phyloP scores from a whole-genome alignment of 2,113 vertebrate genomes.

The Leucoraja erinaceus region DNA sequence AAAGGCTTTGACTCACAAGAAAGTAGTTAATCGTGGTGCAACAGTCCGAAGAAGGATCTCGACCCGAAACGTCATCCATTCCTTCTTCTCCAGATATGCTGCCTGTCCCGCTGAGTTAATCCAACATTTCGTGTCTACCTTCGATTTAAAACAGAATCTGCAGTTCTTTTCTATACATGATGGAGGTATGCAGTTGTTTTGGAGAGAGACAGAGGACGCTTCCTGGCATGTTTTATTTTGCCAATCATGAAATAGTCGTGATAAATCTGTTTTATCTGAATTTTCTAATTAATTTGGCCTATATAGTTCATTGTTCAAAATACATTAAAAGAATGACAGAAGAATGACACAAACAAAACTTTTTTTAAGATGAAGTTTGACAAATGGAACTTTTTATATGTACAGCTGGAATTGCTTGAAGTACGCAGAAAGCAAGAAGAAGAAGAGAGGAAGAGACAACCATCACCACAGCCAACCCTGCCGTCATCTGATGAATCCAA shows the following conservation, averaged over 20 bases:
- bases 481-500: slow-evolving; percentile 62
- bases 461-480: slow-evolving; percentile 63
- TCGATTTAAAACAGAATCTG: too few relatives aligned
- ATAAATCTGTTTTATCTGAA: not conserved
- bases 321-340: not conserved
- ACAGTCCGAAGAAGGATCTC: too few relatives aligned
- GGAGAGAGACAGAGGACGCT: not conserved
- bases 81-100: too few relatives aligned
- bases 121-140: too few relatives aligned
- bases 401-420: slow-evolving; percentile 85
- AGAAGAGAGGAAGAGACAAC: slow-evolving; percentile 78
- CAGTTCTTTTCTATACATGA: not conserved
- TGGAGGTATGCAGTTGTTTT: not conserved
- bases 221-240: not conserved
- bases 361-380: not conserved
- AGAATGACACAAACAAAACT: not conserved
- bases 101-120: too few relatives aligned
- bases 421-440: slow-evolving; percentile 89
- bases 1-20: too few relatives aligned
- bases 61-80: too few relatives aligned
- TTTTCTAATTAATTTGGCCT: not conserved
- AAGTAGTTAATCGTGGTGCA: too few relatives aligned
- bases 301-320: not conserved
- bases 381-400: not conserved
- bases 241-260: not conserved